These are phyloP conservation scores for Chymomyza fuscimana DNA, from an alignment of 2,888 invertebrate species.

Conservation along the genomic window DNA sequence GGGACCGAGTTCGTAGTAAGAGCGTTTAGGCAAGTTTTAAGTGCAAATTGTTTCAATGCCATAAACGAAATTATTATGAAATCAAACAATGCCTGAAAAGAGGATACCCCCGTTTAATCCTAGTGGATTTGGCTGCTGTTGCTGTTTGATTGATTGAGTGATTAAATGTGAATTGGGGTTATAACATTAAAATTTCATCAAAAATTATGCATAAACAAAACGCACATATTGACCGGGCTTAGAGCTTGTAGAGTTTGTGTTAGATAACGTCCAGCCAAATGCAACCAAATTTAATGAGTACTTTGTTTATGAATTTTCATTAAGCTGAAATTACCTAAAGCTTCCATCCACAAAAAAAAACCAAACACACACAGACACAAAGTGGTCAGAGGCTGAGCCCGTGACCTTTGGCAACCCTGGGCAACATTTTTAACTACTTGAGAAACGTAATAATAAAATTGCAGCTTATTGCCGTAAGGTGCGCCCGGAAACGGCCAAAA, in stretches of 20 bases:
- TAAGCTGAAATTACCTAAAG: slow-evolving; percentile 56
- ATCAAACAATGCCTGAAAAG: slow-evolving; percentile 22
- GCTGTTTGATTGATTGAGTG: neutral
- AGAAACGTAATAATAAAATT: slow-evolving; percentile 55
- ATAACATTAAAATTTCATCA: neutral
- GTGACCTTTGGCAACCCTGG: neutral
- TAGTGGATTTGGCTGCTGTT: neutral
- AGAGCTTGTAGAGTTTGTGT: slow-evolving; percentile 18
- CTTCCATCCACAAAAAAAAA: neutral
- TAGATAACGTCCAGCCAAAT: neutral
- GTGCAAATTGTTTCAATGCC: slow-evolving; percentile 32
- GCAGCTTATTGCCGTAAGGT: slow-evolving; percentile 60
- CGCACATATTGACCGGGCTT: slow-evolving; percentile 9
- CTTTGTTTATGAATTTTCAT: slow-evolving; percentile 60
- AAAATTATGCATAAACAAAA: neutral
- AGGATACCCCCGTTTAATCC: neutral
- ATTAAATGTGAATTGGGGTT: neutral
- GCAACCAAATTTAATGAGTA: slow-evolving; percentile 48
- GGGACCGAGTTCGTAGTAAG: too few species aligned
- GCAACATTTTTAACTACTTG: slow-evolving; percentile 17
- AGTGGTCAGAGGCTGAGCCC: neutral
- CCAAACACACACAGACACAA: neutral
- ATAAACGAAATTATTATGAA: slow-evolving; percentile 39
- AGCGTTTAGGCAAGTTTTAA: slow-evolving; percentile 13
- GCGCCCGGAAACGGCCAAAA: slow-evolving; percentile 18